Conservation (phyloP, 2,113 vertebrate genomes). For the Poeciliopsis prolifica region DNA sequence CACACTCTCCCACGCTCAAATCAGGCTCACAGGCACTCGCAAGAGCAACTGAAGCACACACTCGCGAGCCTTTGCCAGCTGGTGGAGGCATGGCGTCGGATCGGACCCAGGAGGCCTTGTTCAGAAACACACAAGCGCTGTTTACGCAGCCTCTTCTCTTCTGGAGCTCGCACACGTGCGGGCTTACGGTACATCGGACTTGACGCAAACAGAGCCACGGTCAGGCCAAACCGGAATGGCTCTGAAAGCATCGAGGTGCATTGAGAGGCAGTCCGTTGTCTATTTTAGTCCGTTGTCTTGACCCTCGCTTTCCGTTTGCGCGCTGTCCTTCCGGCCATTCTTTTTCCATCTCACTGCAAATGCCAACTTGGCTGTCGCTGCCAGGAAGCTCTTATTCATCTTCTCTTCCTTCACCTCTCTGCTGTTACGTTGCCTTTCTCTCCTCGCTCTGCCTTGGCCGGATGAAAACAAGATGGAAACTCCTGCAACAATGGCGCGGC, state of each 20-base stretch:
- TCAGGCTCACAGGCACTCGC: slow-evolving; percentile 29
- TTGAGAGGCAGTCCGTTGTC: slow-evolving; percentile 3
- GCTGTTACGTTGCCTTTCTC: slow-evolving; percentile 1
- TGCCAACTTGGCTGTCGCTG: slow-evolving; percentile 25
- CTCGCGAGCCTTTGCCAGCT: slow-evolving; percentile 37
- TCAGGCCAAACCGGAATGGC: slow-evolving; percentile 15
- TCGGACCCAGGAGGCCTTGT: slow-evolving; percentile 47
- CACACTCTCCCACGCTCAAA: slow-evolving; percentile 44
- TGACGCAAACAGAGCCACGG: neutral
- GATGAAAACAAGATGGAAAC: slow-evolving; percentile 25
- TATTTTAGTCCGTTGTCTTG: slow-evolving; percentile 24
- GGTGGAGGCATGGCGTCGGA: slow-evolving; percentile 46
- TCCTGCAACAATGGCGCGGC: slow-evolving; percentile 8
- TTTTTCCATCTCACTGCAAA: slow-evolving; percentile 1
- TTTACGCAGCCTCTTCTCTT: slow-evolving; percentile 15
- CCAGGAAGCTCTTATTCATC: slow-evolving; percentile 22
- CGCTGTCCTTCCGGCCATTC: slow-evolving; percentile 6
- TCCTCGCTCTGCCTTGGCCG: slow-evolving; percentile 7
- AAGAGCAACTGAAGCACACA: slow-evolving; percentile 30
- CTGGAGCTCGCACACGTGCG: neutral
- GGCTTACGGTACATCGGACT: neutral
- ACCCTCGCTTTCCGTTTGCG: neutral
- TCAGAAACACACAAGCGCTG: slow-evolving; percentile 23
- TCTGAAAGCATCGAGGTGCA: slow-evolving; percentile 39
- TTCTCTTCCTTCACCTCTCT: slow-evolving; percentile 4